Evolutionary conservation across 2,113 vertebrate species (phyloP).

Genomic region (Heterocephalus glaber): DNA sequence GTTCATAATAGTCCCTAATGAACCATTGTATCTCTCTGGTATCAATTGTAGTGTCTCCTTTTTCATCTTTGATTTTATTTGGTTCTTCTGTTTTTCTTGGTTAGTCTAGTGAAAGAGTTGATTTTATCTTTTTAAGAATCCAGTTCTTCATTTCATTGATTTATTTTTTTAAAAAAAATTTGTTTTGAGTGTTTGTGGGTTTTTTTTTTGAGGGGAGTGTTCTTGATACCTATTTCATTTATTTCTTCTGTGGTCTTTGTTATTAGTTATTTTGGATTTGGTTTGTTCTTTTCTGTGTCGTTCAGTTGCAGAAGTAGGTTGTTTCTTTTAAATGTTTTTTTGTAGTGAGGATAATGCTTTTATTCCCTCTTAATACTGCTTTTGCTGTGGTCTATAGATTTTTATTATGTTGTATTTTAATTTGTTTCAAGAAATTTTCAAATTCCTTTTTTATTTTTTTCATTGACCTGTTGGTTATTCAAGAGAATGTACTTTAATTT

Average conservation of each 20-base stretch:
- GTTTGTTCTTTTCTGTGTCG: neutral
- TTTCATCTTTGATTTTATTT: neutral
- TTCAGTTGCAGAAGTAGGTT: neutral
- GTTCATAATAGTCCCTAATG: neutral
- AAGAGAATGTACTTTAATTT: neutral
- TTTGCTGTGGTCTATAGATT: neutral
- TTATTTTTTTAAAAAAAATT: neutral
- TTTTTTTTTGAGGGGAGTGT: neutral
- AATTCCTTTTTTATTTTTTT: neutral
- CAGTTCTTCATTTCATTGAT: neutral
- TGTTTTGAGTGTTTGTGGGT: neutral
- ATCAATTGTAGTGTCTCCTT: neutral
- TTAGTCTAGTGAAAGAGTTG: neutral
- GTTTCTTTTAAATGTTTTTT: neutral
- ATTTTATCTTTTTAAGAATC: neutral
- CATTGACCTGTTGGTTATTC: neutral
- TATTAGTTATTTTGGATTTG: neutral
- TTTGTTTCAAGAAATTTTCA: neutral
- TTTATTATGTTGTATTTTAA: neutral
- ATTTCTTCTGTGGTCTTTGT: neutral
- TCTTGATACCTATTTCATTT: neutral
- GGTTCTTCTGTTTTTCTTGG: neutral
- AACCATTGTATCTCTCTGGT: neutral
- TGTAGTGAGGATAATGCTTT: neutral
- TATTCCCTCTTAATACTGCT: neutral